phyloP scores from a whole-genome alignment of 2,113 vertebrate genomes.

The Seriola quinqueradiata region DNA sequence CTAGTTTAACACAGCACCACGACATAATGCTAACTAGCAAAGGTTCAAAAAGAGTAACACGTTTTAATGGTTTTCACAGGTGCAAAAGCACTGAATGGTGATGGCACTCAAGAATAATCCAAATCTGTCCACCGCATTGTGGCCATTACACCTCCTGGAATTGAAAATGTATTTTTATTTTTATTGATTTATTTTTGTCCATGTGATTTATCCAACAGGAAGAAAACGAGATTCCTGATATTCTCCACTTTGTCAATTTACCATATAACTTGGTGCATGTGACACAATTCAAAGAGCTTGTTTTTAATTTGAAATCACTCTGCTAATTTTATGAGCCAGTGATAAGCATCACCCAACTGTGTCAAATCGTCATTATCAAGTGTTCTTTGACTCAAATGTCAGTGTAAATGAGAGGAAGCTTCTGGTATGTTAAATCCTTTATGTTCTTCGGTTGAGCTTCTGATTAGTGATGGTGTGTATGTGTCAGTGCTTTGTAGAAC shows the following conservation, averaged over 20 bases:
- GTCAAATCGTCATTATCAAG: constrained; percentile 25
- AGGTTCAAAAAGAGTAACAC: not conserved
- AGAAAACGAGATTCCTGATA: not conserved
- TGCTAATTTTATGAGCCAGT: constrained; percentile 27
- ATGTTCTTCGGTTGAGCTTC: constrained; percentile 19
- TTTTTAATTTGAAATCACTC: constrained; percentile 37
- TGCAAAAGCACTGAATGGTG: not conserved
- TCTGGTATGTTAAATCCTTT: constrained; percentile 8
- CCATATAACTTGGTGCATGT: not conserved
- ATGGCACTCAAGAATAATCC: not conserved
- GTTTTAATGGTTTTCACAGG: not conserved
- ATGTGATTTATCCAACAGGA: not conserved
- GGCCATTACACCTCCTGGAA: not conserved
- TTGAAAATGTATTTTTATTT: not conserved
- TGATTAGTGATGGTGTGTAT: constrained; percentile 15
- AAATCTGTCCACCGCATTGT: not conserved
- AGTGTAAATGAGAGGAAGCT: constrained; percentile 15
- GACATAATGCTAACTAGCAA: not conserved
- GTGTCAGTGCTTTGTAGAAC: constrained; percentile 18
- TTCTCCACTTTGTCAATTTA: constrained; percentile 6
- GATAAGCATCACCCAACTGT: constrained; percentile 30
- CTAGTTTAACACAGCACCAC: not conserved
- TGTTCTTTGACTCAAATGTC: constrained; percentile 21
- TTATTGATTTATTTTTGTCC: not conserved
- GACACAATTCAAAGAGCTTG: constrained; percentile 12